Evolutionary conservation across 2,113 vertebrate genomes (phyloP).

Genomic region (Mesoclemmys tuberculata): DNA sequence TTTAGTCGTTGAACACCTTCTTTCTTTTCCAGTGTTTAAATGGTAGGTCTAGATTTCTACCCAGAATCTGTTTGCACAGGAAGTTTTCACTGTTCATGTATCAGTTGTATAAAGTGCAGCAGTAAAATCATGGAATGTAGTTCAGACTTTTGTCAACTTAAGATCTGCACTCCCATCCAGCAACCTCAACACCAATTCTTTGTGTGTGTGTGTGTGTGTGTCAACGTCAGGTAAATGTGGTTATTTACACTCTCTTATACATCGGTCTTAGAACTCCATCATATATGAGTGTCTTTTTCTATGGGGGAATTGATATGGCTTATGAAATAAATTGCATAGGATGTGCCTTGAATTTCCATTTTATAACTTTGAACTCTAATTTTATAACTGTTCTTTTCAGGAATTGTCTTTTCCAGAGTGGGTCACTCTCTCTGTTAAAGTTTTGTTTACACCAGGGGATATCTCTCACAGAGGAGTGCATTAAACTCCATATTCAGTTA

Average conservation of each 20-base stretch:
- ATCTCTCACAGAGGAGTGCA: neutral
- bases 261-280: neutral
- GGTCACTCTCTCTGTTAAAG: neutral
- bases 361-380: neutral
- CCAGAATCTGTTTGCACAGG: neutral
- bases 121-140: neutral
- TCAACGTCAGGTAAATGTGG: neutral
- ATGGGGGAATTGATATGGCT: neutral
- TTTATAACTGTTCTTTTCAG: neutral
- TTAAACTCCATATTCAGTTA: neutral
- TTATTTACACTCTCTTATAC: neutral
- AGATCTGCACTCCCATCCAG: neutral
- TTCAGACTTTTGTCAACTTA: neutral
- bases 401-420: neutral
- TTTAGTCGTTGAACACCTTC: neutral
- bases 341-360: neutral
- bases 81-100: neutral
- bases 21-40: neutral
- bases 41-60: neutral
- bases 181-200: neutral
- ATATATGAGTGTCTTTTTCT: neutral
- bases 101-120: neutral
- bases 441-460: neutral
- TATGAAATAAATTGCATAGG: neutral
- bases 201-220: no score